A percentile compares a stretch with the other conserved stretches of the same genome.
Conservation (phyloP, 2,113 vertebrate species). For the Tapirus terrestris region DNA sequence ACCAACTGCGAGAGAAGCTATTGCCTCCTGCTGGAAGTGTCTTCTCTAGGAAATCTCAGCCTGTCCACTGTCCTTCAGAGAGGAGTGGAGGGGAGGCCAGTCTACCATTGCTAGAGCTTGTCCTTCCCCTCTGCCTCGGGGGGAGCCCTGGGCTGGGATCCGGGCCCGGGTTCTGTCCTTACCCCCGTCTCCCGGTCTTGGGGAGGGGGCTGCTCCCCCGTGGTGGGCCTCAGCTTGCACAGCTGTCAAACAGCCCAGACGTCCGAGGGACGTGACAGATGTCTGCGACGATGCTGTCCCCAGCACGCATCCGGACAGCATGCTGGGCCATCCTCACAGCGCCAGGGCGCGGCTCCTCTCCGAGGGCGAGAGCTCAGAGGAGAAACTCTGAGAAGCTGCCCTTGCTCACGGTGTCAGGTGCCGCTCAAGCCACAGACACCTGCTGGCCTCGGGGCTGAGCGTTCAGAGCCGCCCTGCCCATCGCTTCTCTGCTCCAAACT, state of each 20-base stretch:
- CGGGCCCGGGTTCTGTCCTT: accelerated
- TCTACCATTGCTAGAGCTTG: background rate
- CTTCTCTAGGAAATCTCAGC: background rate
- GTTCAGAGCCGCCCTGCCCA: background rate
- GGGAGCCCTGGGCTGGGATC: background rate
- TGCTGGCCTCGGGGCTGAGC: accelerated
- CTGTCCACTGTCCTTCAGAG: background rate
- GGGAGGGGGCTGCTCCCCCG: accelerated
- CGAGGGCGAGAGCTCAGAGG: no score
- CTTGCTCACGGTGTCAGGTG: no score
- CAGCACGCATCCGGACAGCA: background rate
- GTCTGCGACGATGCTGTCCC: background rate
- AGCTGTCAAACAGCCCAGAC: background rate
- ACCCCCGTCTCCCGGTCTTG: background rate
- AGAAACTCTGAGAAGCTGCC: background rate
- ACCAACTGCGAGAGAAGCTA: accelerated
- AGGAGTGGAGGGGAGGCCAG: background rate
- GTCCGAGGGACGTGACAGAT: accelerated
- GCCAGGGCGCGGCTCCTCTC: background rate
- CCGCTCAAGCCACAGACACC: accelerated
- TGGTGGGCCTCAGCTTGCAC: no score
- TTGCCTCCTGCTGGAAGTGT: background rate
- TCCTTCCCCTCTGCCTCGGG: background rate
- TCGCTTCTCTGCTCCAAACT: background rate
- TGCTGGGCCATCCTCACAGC: accelerated